Percentiles rank a stretch among this genome's conserved stretches.
phyloP scores from a whole-genome alignment of 2,888 invertebrate species.

The Chydorus sphaericus region DNA sequence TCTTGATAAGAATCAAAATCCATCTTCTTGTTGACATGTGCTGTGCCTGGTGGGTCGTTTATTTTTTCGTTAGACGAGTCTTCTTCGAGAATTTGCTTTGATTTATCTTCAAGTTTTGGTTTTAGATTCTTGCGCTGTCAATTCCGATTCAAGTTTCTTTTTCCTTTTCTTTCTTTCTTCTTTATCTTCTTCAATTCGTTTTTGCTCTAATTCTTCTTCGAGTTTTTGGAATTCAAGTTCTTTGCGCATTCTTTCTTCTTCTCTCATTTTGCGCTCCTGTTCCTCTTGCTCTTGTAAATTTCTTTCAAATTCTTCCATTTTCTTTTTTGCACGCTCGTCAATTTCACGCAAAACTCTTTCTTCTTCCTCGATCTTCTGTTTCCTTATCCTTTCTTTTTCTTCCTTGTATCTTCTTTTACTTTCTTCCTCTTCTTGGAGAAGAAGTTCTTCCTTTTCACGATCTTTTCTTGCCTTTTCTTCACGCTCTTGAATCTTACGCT shows the following conservation, averaged over 20 bases:
- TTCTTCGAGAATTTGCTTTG: no score
- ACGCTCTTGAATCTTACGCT: neutral
- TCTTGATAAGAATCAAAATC: no score
- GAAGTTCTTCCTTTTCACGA: constrained; percentile 8
- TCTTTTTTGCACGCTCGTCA: constrained; percentile 1
- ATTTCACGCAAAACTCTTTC: constrained; percentile 10
- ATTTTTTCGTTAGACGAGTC: no score
- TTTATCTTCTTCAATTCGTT: constrained; percentile 13
- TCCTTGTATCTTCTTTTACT: neutral
- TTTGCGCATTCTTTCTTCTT: constrained; percentile 4
- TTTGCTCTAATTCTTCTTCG: constrained; percentile 12
- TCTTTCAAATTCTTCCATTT: constrained; percentile 1
- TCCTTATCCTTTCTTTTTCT: neutral
- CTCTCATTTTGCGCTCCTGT: constrained; percentile 9
- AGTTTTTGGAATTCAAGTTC: constrained; percentile 13
- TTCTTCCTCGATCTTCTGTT: constrained; percentile 9
- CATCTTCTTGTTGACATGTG: no score
- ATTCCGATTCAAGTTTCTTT: constrained; percentile 18
- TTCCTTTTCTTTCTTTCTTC: constrained; percentile 17
- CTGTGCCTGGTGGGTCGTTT: no score
- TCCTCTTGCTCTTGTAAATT: constrained; percentile 7
- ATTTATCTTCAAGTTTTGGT: no score
- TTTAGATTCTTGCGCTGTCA: no score
- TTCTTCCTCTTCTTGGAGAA: constrained; percentile 7
- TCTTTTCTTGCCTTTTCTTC: neutral